A percentile compares a stretch with the other conserved stretches of the same genome.
Conservation (phyloP, 2,113 vertebrate species). For the Rhinolophus sinicus region DNA sequence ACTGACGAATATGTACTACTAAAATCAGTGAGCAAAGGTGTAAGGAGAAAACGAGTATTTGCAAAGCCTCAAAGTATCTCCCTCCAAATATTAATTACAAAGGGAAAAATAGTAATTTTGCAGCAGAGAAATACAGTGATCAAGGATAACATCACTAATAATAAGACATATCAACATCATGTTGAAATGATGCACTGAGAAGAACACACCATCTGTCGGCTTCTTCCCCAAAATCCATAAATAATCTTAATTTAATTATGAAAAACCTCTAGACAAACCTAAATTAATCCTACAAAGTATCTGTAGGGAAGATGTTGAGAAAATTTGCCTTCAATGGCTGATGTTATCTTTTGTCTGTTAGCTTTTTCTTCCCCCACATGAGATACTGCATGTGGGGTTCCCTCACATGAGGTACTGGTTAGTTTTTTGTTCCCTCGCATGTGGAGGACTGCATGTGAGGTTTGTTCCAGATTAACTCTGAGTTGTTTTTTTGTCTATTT, state of each 20-base stretch:
- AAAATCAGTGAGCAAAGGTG: background rate
- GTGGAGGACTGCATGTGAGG: too few species aligned
- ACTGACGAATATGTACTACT: background rate
- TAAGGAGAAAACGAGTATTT: background rate
- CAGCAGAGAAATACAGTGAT: background rate
- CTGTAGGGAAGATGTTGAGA: too few species aligned
- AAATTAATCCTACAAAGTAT: background rate
- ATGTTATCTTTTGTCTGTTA: too few species aligned
- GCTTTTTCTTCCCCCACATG: too few species aligned
- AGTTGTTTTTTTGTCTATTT: too few species aligned
- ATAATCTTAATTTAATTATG: background rate
- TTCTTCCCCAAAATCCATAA: background rate
- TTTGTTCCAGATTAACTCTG: too few species aligned
- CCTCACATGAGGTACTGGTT: too few species aligned
- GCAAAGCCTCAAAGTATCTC: background rate
- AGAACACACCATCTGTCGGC: background rate
- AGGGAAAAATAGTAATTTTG: background rate
- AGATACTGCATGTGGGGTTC: too few species aligned
- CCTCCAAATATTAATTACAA: conserved; percentile 6
- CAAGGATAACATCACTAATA: background rate
- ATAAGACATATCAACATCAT: background rate
- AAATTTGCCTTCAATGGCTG: too few species aligned
- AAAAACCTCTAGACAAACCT: background rate
- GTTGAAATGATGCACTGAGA: background rate
- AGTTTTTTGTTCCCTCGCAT: too few species aligned